phyloP scores from a whole-genome alignment of 2,113 vertebrate species.

The Silurus glanis region DNA sequence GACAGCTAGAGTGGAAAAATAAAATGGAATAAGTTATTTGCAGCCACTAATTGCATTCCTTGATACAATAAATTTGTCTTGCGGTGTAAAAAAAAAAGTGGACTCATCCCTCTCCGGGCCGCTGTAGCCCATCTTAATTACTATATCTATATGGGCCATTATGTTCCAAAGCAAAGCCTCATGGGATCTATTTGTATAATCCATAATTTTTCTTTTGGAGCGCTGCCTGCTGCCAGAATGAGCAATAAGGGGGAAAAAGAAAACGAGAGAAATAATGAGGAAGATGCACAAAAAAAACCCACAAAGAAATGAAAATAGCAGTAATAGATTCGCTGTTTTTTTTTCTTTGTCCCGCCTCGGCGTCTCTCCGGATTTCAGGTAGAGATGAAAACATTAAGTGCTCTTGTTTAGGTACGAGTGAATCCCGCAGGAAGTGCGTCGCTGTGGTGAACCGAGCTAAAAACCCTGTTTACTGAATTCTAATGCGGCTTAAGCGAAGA shows the following conservation, averaged over 20 bases:
- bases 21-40: conserved; percentile 19
- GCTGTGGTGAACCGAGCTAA: neutral
- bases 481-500: conserved; percentile 27
- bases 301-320: conserved; percentile 59
- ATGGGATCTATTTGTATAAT: conserved; percentile 51
- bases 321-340: conserved; percentile 47
- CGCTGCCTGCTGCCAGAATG: conserved; percentile 40
- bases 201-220: conserved; percentile 50
- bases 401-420: neutral
- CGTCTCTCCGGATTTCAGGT: neutral
- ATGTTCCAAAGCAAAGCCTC: conserved; percentile 47
- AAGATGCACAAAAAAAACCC: conserved; percentile 37
- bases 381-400: conserved; percentile 31
- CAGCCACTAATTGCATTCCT: conserved; percentile 47
- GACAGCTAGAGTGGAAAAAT: conserved; percentile 31
- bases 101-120: conserved; percentile 33
- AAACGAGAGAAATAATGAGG: conserved; percentile 24
- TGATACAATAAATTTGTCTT: conserved; percentile 54
- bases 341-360: neutral
- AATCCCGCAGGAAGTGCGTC: conserved; percentile 10
- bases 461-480: conserved; percentile 18
- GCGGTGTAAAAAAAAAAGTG: conserved; percentile 36
- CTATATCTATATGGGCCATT: conserved; percentile 53
- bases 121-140: conserved; percentile 53
- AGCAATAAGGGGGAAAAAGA: neutral